Evolutionary conservation across 2,113 vertebrate species (phyloP).

Genomic region (Tenebrosternarchus preto): DNA sequence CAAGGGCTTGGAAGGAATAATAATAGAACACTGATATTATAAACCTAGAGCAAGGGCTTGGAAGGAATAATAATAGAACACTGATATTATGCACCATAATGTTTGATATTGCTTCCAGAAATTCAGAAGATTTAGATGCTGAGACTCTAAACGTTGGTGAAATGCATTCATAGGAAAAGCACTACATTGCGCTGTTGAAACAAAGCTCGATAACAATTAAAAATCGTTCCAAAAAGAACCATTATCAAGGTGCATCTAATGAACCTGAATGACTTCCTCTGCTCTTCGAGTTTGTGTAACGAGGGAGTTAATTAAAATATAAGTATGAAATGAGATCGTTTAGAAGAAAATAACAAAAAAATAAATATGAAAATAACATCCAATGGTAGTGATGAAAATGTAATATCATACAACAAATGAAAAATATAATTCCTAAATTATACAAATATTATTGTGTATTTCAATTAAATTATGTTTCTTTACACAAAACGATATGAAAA

Average conservation of each 20-base stretch:
- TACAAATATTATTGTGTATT: neutral
- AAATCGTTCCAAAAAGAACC: no score
- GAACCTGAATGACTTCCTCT: no score
- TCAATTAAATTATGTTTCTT: neutral
- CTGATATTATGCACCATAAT: neutral
- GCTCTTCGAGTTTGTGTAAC: no score
- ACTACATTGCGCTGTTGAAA: no score
- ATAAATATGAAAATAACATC: no score
- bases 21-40: no score
- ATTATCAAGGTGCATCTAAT: no score
- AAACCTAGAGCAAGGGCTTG: neutral
- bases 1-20: neutral
- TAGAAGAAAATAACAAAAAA: no score
- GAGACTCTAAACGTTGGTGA: neutral
- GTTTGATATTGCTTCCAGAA: slow-evolving; percentile 2
- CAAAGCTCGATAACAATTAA: no score
- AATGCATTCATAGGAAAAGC: neutral
- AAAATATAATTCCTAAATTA: neutral
- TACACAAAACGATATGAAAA: neutral
- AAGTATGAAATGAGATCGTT: no score
- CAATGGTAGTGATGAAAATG: neutral
- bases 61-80: no score
- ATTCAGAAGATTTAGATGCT: neutral
- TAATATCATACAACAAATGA: neutral
- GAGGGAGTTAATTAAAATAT: no score